Evolutionary conservation across 1,140 invertebrate species (phyloP).

Genomic region (Stegodyphus mimosarum): DNA sequence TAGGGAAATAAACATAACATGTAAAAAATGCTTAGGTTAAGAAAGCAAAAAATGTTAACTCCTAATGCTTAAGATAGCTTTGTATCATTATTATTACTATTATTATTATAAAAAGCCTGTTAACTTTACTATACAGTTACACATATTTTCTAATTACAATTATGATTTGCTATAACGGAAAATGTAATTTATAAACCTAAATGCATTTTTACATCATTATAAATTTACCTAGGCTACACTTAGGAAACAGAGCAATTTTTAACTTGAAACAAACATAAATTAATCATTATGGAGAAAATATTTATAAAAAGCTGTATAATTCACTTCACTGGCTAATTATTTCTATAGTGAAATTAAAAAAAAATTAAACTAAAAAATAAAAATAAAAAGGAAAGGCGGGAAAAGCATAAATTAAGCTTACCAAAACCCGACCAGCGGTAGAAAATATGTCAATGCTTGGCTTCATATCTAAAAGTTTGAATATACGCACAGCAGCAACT

Average conservation of each 20-base stretch:
- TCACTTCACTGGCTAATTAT: not conserved
- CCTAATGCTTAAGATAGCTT: too few relatives aligned
- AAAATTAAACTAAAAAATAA: not conserved
- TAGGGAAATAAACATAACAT: too few relatives aligned
- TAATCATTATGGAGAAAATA: not conserved
- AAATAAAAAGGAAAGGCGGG: not conserved
- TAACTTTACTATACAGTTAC: too few relatives aligned
- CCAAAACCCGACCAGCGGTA: slow-evolving; percentile 65
- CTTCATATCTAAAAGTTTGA: slow-evolving; percentile 70
- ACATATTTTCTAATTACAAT: too few relatives aligned
- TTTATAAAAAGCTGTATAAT: not conserved
- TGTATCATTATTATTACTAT: too few relatives aligned
- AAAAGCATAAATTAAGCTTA: not conserved
- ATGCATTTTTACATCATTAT: not conserved
- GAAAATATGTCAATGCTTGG: slow-evolving; percentile 70
- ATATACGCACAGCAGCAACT: slow-evolving; percentile 80
- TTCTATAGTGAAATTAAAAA: not conserved
- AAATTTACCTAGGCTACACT: not conserved
- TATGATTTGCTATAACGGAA: not conserved
- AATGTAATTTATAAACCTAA: not conserved
- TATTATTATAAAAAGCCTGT: too few relatives aligned
- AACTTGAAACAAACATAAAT: not conserved
- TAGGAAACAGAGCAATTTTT: not conserved
- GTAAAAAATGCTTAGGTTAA: too few relatives aligned
- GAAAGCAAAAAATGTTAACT: too few relatives aligned